Conservation (phyloP, 2,888 invertebrate species). For the Daptonema setosum region DNA sequence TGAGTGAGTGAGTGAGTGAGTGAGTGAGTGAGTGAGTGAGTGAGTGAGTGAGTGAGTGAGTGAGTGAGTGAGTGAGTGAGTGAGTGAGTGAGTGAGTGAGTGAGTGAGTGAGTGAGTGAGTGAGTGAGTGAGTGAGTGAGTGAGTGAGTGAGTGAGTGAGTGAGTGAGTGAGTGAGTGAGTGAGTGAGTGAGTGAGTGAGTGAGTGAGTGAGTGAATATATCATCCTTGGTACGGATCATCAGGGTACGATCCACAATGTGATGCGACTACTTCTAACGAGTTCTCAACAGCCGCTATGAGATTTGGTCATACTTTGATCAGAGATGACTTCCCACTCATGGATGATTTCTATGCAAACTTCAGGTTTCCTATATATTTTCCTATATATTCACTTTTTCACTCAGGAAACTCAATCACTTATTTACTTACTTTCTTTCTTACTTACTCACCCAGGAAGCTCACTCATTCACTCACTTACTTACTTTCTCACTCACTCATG, state of each 20-base stretch:
- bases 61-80: conserved; percentile 8
- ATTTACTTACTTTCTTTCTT: too few relatives aligned
- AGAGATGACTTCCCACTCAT: conserved; percentile 49
- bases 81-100: conserved; percentile 6
- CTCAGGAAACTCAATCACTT: conserved; percentile 10
- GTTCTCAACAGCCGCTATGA: conserved; percentile 56
- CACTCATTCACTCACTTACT: too few relatives aligned
- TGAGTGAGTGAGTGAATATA: background rate
- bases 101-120: background rate
- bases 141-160: conserved; percentile 8
- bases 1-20: conserved; percentile 7
- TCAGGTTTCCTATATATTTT: conserved; percentile 2
- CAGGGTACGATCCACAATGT: conserved; percentile 41
- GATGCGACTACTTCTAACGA: conserved; percentile 59
- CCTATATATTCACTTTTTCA: conserved; percentile 7
- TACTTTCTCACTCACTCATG: too few relatives aligned
- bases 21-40: conserved; percentile 8
- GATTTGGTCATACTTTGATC: conserved; percentile 45
- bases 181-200: conserved; percentile 8
- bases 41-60: conserved; percentile 8
- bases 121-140: conserved; percentile 7
- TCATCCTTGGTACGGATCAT: too few relatives aligned
- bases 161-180: conserved; percentile 8
- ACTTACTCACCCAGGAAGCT: too few relatives aligned
- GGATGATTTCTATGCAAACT: conserved; percentile 14